Evolutionary conservation across 1,140 invertebrate genomes (phyloP).

Genomic region (Parasteatoda tepidariorum): DNA sequence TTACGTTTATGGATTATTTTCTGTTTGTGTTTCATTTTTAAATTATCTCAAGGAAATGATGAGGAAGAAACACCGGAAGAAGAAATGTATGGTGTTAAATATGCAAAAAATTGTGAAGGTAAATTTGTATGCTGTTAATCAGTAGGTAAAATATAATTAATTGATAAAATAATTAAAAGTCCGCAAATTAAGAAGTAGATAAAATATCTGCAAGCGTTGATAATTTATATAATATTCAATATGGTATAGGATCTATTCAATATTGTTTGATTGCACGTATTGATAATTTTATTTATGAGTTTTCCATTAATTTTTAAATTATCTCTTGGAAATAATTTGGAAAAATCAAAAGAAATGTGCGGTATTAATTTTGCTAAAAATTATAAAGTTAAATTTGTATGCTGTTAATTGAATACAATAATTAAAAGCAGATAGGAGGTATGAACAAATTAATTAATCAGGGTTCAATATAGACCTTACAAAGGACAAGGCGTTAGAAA

Average conservation of each 20-base stretch:
- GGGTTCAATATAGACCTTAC: too few relatives aligned
- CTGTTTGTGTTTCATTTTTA: not conserved
- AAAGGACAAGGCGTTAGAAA: too few relatives aligned
- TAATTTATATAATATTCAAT: too few relatives aligned
- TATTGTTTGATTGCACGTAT: too few relatives aligned
- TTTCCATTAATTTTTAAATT: not conserved
- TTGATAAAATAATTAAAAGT: not conserved
- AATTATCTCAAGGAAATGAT: not conserved
- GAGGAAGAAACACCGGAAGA: slow-evolving; percentile 57
- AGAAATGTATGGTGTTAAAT: slow-evolving; percentile 66
- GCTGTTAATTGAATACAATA: too few relatives aligned
- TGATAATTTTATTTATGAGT: not conserved
- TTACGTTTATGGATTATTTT: too few relatives aligned
- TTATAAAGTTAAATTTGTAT: slow-evolving; percentile 65
- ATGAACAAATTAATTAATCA: too few relatives aligned
- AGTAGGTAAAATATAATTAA: too few relatives aligned
- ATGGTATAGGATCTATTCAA: too few relatives aligned
- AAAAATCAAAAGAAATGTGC: slow-evolving; percentile 63
- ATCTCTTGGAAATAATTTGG: not conserved
- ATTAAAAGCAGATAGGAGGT: too few relatives aligned
- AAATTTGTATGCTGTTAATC: too few relatives aligned
- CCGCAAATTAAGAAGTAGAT: not conserved
- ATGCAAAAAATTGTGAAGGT: slow-evolving; percentile 64
- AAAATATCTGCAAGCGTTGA: not conserved
- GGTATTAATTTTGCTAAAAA: slow-evolving; percentile 65